Base-by-base conservation (phyloP, 2,888 invertebrate species). In the Drosophila colorata region DNA sequence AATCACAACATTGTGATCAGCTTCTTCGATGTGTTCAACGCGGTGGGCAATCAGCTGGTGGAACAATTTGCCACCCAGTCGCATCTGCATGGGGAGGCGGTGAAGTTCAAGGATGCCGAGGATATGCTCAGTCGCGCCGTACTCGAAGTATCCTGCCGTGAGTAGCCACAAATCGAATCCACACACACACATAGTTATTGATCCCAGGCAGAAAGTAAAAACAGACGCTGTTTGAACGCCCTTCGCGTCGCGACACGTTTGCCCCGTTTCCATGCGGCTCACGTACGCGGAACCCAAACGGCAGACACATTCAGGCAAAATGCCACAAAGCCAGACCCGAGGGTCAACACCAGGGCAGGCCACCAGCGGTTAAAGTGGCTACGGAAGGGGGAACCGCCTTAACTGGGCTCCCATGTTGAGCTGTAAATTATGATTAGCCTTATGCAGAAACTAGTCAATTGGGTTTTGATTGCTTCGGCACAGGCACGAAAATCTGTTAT, bases 81-180 rank as follows among this genome's bases (percentile, higher is more conserved):
- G 6, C 72, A 87, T 9, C 58, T 90, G 8, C 78, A 77, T 16
- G 90, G 80, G 5, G 35, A 69, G 13, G 55, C 58, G 2, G 78
- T 90, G 0, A 70, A 75, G 23, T 91, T 87, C 48, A 80, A 87
- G 35, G 88, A 83, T 33, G 86, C 91, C 31, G 92, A 91, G 66
- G 90, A 91, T 63, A 76, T 91, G 63, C 83, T 91, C n/a, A 88
- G 90, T 53, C 78, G 91, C 18, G 91, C 91, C 5, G 91, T 91
- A 0, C 67, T 91, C 18, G 90, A 91, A 60, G 89, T 90, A 6
- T 91, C 91, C 23, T 91, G 92, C 56, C 87, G 91, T 91, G 66
- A 90, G 91, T 88, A 74, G 38, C 47, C 23, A 23, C 38, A n/a
- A 33, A 33, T 33, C 33, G 33, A 33, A 4, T 13, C 33, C 4